Conservation (phyloP, 1,140 invertebrate genomes). For the Leptestheria dahalacensis region DNA sequence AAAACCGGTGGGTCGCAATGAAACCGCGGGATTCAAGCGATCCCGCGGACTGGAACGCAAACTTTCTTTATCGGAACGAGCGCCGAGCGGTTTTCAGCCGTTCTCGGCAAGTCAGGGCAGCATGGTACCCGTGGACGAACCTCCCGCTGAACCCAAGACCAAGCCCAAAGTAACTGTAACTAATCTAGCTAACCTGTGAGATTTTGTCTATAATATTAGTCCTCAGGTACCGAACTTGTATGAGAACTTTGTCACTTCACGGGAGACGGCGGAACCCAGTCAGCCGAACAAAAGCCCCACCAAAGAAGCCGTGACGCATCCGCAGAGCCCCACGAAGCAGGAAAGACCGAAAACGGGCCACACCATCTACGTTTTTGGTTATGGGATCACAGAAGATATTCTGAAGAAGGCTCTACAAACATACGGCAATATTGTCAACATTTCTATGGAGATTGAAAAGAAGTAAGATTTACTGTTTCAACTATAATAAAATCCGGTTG, state of each 20-base stretch:
- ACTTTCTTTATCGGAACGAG: conserved; percentile 34
- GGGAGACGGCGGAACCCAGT: conserved; percentile 35
- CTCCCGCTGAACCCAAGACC: conserved; percentile 19
- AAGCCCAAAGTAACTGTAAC: conserved; percentile 20
- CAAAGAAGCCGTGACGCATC: background rate
- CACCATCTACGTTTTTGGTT: conserved; percentile 69
- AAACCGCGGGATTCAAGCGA: conserved; percentile 68
- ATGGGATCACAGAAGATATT: conserved; percentile 65
- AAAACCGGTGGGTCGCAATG: conserved; percentile 45
- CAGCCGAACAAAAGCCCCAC: background rate
- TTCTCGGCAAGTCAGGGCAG: conserved; percentile 57
- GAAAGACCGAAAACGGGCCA: conserved; percentile 60
- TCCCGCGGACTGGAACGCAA: conserved; percentile 66
- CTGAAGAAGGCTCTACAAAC: conserved; percentile 60
- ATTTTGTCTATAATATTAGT: background rate
- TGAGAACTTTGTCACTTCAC: conserved; percentile 73
- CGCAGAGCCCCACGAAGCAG: conserved; percentile 18
- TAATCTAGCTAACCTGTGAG: background rate
- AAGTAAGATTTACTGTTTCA: conserved; percentile 37
- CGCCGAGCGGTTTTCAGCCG: conserved; percentile 68
- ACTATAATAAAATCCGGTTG: no score
- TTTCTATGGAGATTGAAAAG: conserved; percentile 78
- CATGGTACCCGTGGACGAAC: conserved; percentile 21
- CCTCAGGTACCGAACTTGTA: conserved; percentile 50
- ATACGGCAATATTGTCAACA: conserved; percentile 67